Percentiles rank a stretch among this genome's conserved stretches.
Evolutionary conservation across 2,888 invertebrate genomes (phyloP).

Genomic region (Blastobasis adustella): DNA sequence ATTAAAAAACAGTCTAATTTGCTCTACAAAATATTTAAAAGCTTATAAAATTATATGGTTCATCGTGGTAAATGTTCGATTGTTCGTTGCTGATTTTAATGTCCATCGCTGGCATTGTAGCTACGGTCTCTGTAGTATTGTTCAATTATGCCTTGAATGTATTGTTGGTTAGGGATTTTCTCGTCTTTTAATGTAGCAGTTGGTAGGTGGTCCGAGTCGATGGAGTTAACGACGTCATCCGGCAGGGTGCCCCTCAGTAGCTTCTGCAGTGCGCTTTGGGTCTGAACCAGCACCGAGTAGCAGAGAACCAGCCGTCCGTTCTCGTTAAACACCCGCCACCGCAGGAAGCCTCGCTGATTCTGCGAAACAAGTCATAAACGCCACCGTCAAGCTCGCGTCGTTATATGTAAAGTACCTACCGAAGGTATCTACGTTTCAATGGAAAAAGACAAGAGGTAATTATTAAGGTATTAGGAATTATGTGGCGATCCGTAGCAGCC

Average conservation of each 20-base stretch:
- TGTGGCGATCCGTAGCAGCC: too few relatives aligned
- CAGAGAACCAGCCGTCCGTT: conserved; percentile 41
- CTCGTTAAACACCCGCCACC: conserved; percentile 56
- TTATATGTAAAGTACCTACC: too few relatives aligned
- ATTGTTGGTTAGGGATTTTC: not conserved
- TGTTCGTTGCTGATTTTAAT: too few relatives aligned
- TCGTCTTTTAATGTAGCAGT: not conserved
- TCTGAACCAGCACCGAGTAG: conserved; percentile 54
- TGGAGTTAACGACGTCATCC: conserved; percentile 5
- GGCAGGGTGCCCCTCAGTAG: conserved; percentile 28
- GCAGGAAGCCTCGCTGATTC: conserved; percentile 54
- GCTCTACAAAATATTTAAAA: too few relatives aligned
- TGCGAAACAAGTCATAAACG: conserved; percentile 20
- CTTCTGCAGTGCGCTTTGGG: conserved; percentile 44
- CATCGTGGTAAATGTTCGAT: too few relatives aligned
- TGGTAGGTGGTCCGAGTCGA: not conserved
- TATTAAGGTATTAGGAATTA: too few relatives aligned
- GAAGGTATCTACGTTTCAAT: too few relatives aligned
- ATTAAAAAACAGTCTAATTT: too few relatives aligned
- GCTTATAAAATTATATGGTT: too few relatives aligned
- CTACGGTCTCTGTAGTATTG: not conserved
- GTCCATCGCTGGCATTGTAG: too few relatives aligned
- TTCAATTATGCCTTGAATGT: conserved; percentile 2
- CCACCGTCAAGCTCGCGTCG: too few relatives aligned
- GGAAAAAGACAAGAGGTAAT: too few relatives aligned